Percentiles rank a stretch among this genome's conserved stretches.
These are phyloP conservation scores for Helicolenus hilgendorfi DNA, from an alignment of 2,797 vertebrate species.

Conservation along the genomic window DNA sequence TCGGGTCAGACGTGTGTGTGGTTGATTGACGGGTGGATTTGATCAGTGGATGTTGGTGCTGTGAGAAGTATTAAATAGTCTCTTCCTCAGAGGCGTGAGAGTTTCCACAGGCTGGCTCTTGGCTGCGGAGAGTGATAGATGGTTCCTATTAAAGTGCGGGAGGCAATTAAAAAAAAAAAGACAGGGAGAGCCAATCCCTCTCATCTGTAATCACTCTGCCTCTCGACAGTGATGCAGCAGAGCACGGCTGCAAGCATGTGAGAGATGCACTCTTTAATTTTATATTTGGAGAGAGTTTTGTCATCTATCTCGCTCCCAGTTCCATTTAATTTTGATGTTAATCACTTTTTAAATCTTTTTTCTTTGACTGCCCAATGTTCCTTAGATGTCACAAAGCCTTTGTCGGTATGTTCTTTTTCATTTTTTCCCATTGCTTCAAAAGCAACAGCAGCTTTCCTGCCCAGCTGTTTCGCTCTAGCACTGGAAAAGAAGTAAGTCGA, in stretches of 20 bases:
- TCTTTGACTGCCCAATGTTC: not conserved
- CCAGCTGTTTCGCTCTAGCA: not conserved
- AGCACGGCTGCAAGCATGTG: not conserved
- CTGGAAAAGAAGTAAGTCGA: not conserved
- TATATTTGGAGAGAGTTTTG: constrained; percentile 2
- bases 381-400: not conserved
- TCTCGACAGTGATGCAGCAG: constrained; percentile 16
- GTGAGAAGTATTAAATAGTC: constrained; percentile 38
- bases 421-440: not conserved
- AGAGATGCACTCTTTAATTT: constrained; percentile 6
- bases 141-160: constrained; percentile 75
- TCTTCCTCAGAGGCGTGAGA: constrained; percentile 43
- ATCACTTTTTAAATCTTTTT: constrained; percentile 7
- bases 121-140: constrained; percentile 78
- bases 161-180: constrained; percentile 79
- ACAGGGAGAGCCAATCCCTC: constrained; percentile 51
- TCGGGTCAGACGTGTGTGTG: not conserved
- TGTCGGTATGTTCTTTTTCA: not conserved
- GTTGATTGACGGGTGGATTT: constrained; percentile 22
- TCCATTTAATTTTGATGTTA: not conserved
- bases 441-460: constrained; percentile 2
- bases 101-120: constrained; percentile 56
- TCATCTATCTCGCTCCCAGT: not conserved
- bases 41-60: constrained; percentile 23
- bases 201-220: constrained; percentile 65